Base-by-base conservation (phyloP, 2,797 vertebrate genomes). In the Syngnathus rostellatus region DNA sequence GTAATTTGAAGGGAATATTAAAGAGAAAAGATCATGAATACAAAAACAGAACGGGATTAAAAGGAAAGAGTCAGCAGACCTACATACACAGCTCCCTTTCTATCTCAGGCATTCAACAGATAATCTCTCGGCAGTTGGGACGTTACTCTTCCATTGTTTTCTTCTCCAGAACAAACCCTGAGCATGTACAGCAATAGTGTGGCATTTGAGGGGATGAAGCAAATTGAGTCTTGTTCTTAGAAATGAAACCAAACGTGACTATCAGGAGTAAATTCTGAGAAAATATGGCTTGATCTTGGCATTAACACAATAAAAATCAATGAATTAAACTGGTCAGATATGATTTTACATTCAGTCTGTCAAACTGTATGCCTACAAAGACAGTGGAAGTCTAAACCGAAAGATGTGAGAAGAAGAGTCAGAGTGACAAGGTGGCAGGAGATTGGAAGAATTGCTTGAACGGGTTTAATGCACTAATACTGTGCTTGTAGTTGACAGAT, bases 1-100 rank as follows among this genome's bases (percentile, higher is more conserved):
- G 80, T 80, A 61, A 87, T 90, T 83, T 83, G 53, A 50, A 81
- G 23, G 55, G 76, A 85, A 83, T 80, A 85, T 88, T 77, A 73
- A 55, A 79, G 41, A 68, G 50, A 54, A 54, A 84, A 84, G 76
- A 82, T 74, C 54, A 62, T 62, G 53, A 81, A 78, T 73, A 81
- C 77, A 78, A 78, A 86, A 70, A 78, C 75, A 76, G 71, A 70
- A 71, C 71, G 60, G 80, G 79, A 81, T 82, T 83, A 85, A 81
- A 81, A 48, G 55, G 51, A 66, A 71, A 40, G 3, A 71, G 68
- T 71, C 75, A 78, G 70, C 75, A 78, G 63, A 66, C 45, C 61
- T 73, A 61, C 69, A 77, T 50, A 58, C 57, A 76, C 72, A 65
- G 65, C 64, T 74, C 67, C 38, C 60, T 68, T 79, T 79, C 78